Conservation (phyloP, 2,888 invertebrate genomes). For the Ditula angustiorana region DNA sequence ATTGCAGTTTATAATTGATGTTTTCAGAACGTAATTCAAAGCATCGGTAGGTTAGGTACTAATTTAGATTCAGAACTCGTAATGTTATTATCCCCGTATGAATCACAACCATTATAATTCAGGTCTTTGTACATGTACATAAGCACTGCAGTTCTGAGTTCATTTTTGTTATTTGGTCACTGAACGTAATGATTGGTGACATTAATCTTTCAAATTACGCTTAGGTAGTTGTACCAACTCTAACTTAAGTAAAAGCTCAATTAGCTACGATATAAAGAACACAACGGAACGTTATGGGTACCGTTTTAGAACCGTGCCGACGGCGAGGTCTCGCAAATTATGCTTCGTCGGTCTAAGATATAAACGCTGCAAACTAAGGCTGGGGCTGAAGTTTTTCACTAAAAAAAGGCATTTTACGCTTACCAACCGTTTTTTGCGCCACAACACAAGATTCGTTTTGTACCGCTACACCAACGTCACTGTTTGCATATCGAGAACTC, state of each 20-base stretch:
- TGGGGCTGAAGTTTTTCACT: neutral
- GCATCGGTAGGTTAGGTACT: too few species aligned
- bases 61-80: neutral
- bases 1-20: neutral
- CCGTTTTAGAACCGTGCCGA: slow-evolving; percentile 65
- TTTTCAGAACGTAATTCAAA: neutral
- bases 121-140: neutral
- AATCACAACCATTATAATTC: neutral
- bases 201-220: neutral
- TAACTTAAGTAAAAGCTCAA: slow-evolving; percentile 24
- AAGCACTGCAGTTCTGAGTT: neutral
- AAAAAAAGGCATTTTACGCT: slow-evolving; percentile 10
- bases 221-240: too few species aligned
- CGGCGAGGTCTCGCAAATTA: slow-evolving; percentile 50
- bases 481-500: slow-evolving; percentile 51
- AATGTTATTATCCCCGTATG: slow-evolving; percentile 12
- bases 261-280: slow-evolving; percentile 30
- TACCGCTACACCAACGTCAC: slow-evolving; percentile 57
- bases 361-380: slow-evolving; percentile 22
- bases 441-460: slow-evolving; percentile 22
- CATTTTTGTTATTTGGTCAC: neutral
- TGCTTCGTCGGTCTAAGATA: slow-evolving; percentile 44
- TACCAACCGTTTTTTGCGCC: slow-evolving; percentile 13
- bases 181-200: neutral
- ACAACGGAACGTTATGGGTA: slow-evolving; percentile 56